phyloP scores from a whole-genome alignment of 1,140 invertebrate species.

The Anoplophora glabripennis region DNA sequence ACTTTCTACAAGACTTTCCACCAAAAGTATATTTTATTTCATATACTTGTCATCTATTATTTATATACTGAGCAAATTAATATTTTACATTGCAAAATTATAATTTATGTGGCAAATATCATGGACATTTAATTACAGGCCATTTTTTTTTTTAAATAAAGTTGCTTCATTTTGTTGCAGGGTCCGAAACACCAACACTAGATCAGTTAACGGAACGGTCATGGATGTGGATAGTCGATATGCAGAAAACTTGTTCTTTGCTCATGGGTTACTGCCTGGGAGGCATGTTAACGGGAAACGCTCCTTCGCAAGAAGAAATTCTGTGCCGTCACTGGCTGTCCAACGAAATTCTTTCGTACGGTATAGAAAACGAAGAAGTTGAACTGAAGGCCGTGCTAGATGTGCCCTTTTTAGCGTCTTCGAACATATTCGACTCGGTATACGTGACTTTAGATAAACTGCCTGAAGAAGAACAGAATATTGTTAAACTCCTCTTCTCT shows the following conservation, averaged over 20 bases:
- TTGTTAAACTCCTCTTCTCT: conserved; percentile 37
- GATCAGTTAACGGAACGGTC: conserved; percentile 48
- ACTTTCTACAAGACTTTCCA: no score
- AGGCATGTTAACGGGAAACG: conserved; percentile 55
- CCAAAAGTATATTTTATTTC: no score
- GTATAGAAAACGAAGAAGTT: conserved; percentile 48
- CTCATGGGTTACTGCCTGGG: conserved; percentile 62
- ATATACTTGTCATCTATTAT: no score
- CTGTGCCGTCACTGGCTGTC: conserved; percentile 54
- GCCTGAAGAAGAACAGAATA: conserved; percentile 24
- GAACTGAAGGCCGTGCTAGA: conserved; percentile 23
- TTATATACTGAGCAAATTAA: no score
- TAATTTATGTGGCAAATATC: no score
- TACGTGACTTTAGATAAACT: conserved; percentile 30
- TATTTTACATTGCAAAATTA: no score
- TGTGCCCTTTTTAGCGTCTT: conserved; percentile 22
- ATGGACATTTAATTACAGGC: no score
- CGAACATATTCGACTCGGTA: conserved; percentile 19
- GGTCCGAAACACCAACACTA: conserved; percentile 51
- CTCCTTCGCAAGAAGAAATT: conserved; percentile 52
- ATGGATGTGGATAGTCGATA: conserved; percentile 63
- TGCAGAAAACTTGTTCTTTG: conserved; percentile 59
- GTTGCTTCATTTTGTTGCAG: conserved; percentile 33
- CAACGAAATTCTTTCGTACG: conserved; percentile 56
- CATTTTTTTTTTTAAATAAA: no score